phyloP scores from a whole-genome alignment of 2,888 invertebrate genomes.

The Antheraea assamensis region DNA sequence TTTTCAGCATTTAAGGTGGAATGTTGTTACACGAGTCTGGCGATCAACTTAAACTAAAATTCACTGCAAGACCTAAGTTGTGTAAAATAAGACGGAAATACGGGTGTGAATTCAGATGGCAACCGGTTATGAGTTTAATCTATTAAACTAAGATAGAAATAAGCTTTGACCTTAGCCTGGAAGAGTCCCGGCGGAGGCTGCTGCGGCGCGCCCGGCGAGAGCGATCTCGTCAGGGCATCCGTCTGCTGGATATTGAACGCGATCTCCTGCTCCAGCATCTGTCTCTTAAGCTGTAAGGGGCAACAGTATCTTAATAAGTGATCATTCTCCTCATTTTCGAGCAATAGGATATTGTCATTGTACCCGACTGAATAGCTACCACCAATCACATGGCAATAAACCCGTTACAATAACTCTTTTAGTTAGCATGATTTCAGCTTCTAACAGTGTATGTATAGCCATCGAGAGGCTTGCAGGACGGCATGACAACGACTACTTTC shows the following conservation, averaged over 20 bases:
- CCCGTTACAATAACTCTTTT: no score
- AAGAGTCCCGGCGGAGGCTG: slow-evolving; percentile 54
- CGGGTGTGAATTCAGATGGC: not conserved
- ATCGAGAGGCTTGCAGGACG: no score
- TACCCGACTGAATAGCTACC: no score
- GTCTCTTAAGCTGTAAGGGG: slow-evolving; percentile 85
- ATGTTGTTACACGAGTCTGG: no score
- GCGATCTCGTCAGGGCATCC: slow-evolving; percentile 92
- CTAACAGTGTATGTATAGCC: no score
- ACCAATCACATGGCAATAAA: no score
- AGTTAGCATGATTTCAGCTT: no score
- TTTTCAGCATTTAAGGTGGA: no score
- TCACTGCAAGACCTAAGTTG: no score
- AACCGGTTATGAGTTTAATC: not conserved
- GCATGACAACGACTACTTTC: no score
- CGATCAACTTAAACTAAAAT: no score
- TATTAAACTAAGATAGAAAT: not conserved
- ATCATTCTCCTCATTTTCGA: not conserved
- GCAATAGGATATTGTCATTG: not conserved
- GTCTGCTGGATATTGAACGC: slow-evolving; percentile 97
- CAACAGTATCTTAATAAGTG: not conserved
- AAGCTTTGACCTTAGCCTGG: slow-evolving; percentile 61
- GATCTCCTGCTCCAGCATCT: slow-evolving; percentile 93
- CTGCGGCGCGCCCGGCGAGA: slow-evolving; percentile 87
- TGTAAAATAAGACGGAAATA: not conserved